A percentile compares a stretch with the other conserved stretches of the same genome.
Evolutionary conservation across 2,113 vertebrate genomes (phyloP).

Genomic region (Heterochromis multidens): DNA sequence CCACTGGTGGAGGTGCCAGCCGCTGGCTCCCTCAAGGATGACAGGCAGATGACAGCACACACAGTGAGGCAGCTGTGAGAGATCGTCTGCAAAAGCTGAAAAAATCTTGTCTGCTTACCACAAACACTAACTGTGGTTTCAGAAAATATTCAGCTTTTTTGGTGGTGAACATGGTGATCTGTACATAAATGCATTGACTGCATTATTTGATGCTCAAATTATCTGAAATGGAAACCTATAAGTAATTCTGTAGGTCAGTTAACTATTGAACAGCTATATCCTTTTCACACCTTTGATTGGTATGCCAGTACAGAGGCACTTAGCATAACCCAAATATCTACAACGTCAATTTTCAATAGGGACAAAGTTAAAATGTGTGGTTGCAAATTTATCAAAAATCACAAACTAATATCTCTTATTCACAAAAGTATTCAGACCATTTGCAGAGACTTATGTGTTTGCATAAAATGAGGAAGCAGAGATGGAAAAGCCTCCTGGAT

Average conservation of each 20-base stretch:
- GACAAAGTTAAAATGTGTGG: background rate
- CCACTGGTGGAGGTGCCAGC: constrained; percentile 35
- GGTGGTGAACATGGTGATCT: too few species aligned
- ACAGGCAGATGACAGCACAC: constrained; percentile 46
- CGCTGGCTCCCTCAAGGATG: constrained; percentile 30
- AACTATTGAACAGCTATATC: background rate
- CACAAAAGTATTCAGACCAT: background rate
- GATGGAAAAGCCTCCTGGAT: background rate
- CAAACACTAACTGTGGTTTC: background rate
- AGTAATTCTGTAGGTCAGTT: background rate
- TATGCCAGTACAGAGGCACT: background rate
- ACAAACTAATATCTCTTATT: background rate
- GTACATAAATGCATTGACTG: too few species aligned
- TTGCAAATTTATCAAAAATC: background rate
- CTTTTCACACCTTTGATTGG: background rate
- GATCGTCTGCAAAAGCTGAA: constrained; percentile 7
- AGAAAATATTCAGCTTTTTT: background rate
- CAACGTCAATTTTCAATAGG: background rate
- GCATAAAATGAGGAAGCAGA: background rate
- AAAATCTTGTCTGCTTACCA: background rate
- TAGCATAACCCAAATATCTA: too few species aligned
- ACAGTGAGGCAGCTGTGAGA: constrained; percentile 11
- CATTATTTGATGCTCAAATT: background rate
- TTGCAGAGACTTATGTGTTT: background rate
- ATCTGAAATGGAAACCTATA: background rate